phyloP scores from a whole-genome alignment of 2,888 invertebrate species.

The Sesamia inferens region DNA sequence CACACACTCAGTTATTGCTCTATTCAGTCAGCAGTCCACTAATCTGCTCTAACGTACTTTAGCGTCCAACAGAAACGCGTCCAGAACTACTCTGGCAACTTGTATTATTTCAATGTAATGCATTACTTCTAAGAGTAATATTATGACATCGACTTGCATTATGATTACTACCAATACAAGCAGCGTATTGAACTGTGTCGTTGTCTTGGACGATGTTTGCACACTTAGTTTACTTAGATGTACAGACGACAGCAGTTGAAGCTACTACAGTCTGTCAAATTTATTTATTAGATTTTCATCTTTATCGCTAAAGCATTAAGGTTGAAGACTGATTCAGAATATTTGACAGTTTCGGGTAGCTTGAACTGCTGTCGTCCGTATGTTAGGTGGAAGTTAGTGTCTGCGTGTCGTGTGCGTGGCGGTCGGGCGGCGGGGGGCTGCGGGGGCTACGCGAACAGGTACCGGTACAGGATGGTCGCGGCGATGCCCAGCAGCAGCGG shows the following conservation, averaged over 20 bases:
- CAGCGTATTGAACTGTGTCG: conserved; percentile 15
- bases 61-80: background rate
- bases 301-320: no score
- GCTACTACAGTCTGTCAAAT: no score
- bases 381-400: conserved; percentile 5
- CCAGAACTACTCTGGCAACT: background rate
- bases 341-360: no score
- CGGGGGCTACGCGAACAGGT: conserved; percentile 90
- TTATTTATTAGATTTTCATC: no score
- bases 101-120: background rate
- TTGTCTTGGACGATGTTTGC: conserved; percentile 26
- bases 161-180: background rate
- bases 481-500: conserved; percentile 92
- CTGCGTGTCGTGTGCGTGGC: conserved; percentile 10
- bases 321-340: no score
- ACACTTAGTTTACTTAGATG: conserved; percentile 24
- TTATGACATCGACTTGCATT: background rate
- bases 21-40: conserved; percentile 22
- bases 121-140: conserved; percentile 3
- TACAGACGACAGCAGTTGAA: background rate
- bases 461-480: conserved; percentile 92
- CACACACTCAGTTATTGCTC: conserved; percentile 27
- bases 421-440: conserved; percentile 32
- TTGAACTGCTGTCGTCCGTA: background rate
- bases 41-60: conserved; percentile 6